Evolutionary conservation across 1,140 invertebrate species (phyloP), one percentile per base, ranked within the genome.

Genomic region (Elymnias hypermnestra): DNA sequence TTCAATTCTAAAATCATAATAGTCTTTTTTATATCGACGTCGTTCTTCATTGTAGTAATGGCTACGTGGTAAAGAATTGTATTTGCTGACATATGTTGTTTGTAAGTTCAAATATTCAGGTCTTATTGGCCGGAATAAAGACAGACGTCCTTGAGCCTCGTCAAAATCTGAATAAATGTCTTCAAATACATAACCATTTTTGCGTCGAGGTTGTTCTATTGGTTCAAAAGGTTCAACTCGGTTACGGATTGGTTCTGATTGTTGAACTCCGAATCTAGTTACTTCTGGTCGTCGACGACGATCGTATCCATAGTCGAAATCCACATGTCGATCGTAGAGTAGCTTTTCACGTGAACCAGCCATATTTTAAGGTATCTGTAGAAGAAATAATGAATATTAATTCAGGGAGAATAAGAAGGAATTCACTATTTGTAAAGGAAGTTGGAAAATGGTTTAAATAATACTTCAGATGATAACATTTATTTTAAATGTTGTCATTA

Each of bases 151-250:
- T 68, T 86, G 68, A 3, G 77, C 78, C 57, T 87, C 79, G 35
- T 81, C 81, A 53, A 79, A 84, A 37, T 86, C 81, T 13, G 83
- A 82, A 36, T 87, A 86, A 13, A 86, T 82, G 43, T 87, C 84
- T 72, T 87, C 84, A 39, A 81, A 87, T 8, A 87, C 83, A 51
- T 83, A 87, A 1, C 86, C 86, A 33, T 87, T 87, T 57, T 75
- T 86, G 15, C 84, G 50, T 42, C 60, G 53, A 0, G 75, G 74
- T 26, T 56, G 53, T 10, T 74, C 75, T 43, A 64, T 62, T 31
- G 57, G 35, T 12, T 72, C 59, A 31, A 58, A 57, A 9, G 62
- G 47, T 31, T 63, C 50, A 1, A 53, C 33, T 43, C 57, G 51
- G 18, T 28, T 10, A 2, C 62, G 38, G 17, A 38, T 57, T 9